phyloP scores from a whole-genome alignment of 2,888 invertebrate species.

The Mechanitis messenoides region DNA sequence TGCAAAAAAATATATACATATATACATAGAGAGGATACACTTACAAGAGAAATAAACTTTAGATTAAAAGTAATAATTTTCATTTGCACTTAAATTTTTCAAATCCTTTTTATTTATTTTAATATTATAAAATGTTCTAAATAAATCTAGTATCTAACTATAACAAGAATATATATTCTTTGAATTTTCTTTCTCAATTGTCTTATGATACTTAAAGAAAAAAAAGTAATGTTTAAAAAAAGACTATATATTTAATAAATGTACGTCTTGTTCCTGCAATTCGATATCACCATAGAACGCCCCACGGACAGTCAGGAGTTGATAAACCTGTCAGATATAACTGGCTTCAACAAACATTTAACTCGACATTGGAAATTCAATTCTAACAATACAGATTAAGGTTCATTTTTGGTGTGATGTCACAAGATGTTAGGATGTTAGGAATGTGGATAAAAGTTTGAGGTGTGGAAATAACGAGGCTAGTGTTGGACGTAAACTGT shows the following conservation, averaged over 20 bases:
- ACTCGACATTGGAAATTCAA: constrained; percentile 10
- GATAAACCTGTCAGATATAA: constrained; percentile 50
- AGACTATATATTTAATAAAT: constrained; percentile 20
- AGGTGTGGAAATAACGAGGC: constrained; percentile 53
- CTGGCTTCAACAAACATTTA: constrained; percentile 37
- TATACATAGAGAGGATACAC: no score
- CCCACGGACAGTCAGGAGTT: constrained; percentile 34
- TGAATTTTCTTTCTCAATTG: no score
- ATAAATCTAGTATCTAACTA: no score
- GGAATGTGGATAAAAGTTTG: constrained; percentile 31
- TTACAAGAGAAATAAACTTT: no score
- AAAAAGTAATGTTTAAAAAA: neutral
- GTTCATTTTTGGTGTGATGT: constrained; percentile 21
- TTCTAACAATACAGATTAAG: constrained; percentile 1
- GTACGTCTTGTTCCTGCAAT: constrained; percentile 25
- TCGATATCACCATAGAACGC: constrained; percentile 23
- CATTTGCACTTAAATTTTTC: no score
- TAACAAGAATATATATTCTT: no score
- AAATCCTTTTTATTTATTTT: no score
- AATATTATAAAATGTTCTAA: no score
- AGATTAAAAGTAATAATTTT: no score
- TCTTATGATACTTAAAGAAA: no score
- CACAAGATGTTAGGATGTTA: constrained; percentile 22
- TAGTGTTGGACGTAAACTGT: constrained; percentile 51
- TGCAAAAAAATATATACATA: no score